Evolutionary conservation across 2,888 invertebrate genomes (phyloP), one percentile per base, ranked within the genome.

Genomic region (Lydus trimaculatus): DNA sequence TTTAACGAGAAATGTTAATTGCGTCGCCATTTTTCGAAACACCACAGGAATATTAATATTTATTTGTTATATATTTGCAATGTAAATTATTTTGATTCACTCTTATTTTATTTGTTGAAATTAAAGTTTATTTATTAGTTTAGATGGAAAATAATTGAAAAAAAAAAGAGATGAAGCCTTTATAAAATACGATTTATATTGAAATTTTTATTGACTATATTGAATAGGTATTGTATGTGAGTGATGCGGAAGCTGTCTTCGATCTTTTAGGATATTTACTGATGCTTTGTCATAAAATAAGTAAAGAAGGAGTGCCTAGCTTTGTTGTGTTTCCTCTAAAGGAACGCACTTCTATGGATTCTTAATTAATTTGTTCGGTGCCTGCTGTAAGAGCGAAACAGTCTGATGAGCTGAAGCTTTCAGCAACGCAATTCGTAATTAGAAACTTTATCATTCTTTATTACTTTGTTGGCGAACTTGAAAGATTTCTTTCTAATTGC

Each of bases 1-100:
- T 75, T 76, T 74, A 76, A 75, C 73, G 75, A 76, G 76, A 77
- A 77, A 76, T 79, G 76, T 78, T 79, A 79, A 79, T 79, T 79
- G 70, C 69, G 66, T 60, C 64, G 67, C 64, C 73, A 67, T 70
- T 67, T 56, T 69, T 64, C 15, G 43, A 64, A 69, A 65, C 71
- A 61, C 68, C 64, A 58, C 48, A 39, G n/a, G 73, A 69, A 72
- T 75, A 73, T 75, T 73, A 69, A 75, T 73, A 75, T 75, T 73
- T 75, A 75, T 73, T 69, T 72, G 61, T 67, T 65, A 69, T 65
- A 70, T 67, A 68, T 71, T 69, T 71, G 71, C 69, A 72, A 58
- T 73, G 67, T 69, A 72, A 69, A 75, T 72, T 67, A 60, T 68
- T 70, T 61, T 71, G 64, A 63, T 67, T 61, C 56, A 63, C 65